Base-by-base conservation (phyloP, 2,797 vertebrate species). In the Brachyrhaphis roseni region DNA sequence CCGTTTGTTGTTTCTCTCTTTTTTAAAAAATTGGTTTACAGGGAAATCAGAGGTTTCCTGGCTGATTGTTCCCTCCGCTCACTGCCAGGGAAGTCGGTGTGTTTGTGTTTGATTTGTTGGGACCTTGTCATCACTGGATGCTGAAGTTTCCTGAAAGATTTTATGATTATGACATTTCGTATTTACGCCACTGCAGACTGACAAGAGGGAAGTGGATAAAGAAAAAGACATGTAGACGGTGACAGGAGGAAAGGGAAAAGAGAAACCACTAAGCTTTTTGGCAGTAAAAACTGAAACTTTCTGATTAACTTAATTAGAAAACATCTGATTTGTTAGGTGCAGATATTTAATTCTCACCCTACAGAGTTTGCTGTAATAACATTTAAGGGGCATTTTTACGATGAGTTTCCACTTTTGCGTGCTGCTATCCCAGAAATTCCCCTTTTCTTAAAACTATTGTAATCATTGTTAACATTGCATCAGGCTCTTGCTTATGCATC, bases 131-230 rank as follows among this genome's bases (percentile, higher is more conserved):
- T 53, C 64, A 75, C 45, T 53, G 76, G 55, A 82, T 76, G 80
- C 86, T 75, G 84, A 72, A 72, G 79, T 84, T 83, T 82, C 34
- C 72, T 62, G 41, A 80, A 82, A 83, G 72, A 90, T 91, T 78
- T 26, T 89, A 92, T 84, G 84, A 80, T 84, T 77, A 62, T 89
- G 88, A 88, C 82, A 90, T 89, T 89, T 89, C 77, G 76, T 74
- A 45, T 87, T 85, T 84, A 59, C 39, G 0, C 1, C 82, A 80
- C 68, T 87, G 78, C 78, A 70, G 80, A 77, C 28, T 74, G 88
- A 79, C 49, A 70, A 62, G 31, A 28, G 11, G 10, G 78, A 83
- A 84, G 86, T 26, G 4, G 82, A 89, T 81, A 0, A 45, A 74
- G 49, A 53, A 81, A 74, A 70, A 85, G 76, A 76, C 80, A 77